A percentile compares a stretch with the other conserved stretches of the same genome.
Conservation (phyloP, 2,113 vertebrate genomes). For the Tragelaphus imberbis region DNA sequence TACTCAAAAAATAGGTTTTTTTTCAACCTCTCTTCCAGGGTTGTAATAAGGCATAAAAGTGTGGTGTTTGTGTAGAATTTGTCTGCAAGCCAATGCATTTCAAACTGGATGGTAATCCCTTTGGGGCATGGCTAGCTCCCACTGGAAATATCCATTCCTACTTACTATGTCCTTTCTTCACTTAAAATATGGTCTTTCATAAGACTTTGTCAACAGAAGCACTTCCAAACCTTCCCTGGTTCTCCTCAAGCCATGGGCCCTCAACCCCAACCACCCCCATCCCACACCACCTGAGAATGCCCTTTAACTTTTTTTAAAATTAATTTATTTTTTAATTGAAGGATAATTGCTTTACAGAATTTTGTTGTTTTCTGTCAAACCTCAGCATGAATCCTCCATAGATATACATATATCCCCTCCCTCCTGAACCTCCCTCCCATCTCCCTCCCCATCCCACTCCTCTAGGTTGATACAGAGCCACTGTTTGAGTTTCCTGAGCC, state of each 20-base stretch:
- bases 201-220: conserved; percentile 10
- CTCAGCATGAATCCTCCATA: background rate
- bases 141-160: background rate
- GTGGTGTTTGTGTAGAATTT: conserved; percentile 52
- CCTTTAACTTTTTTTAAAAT: background rate
- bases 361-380: background rate
- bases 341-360: background rate
- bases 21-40: background rate
- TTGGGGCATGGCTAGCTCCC: conserved; percentile 50
- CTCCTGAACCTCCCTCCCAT: background rate
- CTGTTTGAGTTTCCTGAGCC: background rate
- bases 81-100: conserved; percentile 26
- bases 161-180: conserved; percentile 55
- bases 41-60: conserved; percentile 23
- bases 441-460: background rate
- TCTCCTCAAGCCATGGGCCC: background rate
- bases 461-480: background rate
- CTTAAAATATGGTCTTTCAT: conserved; percentile 63
- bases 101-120: conserved; percentile 9
- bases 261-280: background rate
- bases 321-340: background rate
- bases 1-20: background rate
- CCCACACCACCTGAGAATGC: background rate
- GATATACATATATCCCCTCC: background rate
- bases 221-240: background rate